phyloP scores from a whole-genome alignment of 2,113 vertebrate genomes.

The Stegostoma tigrinum region DNA sequence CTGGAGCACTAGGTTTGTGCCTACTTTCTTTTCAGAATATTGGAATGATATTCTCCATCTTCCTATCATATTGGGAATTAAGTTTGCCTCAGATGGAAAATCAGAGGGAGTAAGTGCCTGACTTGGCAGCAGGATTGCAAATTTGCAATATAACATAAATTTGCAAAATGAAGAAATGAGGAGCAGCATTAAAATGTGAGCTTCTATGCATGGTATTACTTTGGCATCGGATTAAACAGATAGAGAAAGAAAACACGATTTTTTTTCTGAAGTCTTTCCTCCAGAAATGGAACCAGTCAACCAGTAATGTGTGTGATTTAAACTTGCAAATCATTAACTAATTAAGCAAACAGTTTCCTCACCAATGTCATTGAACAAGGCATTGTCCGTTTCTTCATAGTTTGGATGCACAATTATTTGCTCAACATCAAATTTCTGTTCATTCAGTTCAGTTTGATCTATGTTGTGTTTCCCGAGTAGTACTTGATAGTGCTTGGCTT shows the following conservation, averaged over 20 bases:
- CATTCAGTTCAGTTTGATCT: conserved; percentile 50
- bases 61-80: not conserved
- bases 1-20: not conserved
- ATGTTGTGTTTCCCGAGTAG: conserved; percentile 63
- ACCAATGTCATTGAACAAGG: conserved; percentile 80
- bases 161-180: too few relatives aligned
- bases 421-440: conserved; percentile 67
- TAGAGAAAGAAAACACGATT: not conserved
- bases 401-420: conserved; percentile 57
- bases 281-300: not conserved
- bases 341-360: conserved; percentile 41
- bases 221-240: not conserved
- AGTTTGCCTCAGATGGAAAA: not conserved
- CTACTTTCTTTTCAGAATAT: not conserved
- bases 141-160: not conserved
- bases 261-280: not conserved
- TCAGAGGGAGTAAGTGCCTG: not conserved
- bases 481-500: conserved; percentile 22
- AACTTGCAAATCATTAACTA: not conserved
- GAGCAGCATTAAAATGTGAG: not conserved
- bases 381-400: conserved; percentile 49
- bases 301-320: not conserved
- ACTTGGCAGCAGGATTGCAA: not conserved
- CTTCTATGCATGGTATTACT: not conserved
- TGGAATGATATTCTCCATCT: not conserved